Conservation (phyloP, 1,140 invertebrate genomes). For the Euura saliciscinereae region DNA sequence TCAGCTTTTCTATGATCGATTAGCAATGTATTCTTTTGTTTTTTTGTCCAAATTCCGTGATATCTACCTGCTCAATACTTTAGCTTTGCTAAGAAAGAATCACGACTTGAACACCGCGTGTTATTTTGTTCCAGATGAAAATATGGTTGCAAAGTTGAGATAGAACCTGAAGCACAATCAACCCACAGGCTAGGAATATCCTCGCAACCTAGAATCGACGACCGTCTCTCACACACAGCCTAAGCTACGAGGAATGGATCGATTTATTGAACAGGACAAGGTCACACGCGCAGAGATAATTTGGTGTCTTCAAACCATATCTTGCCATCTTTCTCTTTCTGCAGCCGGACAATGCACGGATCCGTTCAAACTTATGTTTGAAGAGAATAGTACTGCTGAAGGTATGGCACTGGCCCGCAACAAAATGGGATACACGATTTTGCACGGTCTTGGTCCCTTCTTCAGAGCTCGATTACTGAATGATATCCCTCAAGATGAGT, state of each 20-base stretch:
- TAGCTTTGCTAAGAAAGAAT: too few species aligned
- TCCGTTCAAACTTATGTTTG: neutral
- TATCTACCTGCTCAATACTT: too few species aligned
- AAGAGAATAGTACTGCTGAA: neutral
- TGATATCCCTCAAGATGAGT: neutral
- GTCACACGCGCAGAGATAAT: neutral
- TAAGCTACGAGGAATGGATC: neutral
- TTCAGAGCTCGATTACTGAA: neutral
- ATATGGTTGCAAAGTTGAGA: too few species aligned
- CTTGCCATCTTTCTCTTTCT: neutral
- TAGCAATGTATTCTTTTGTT: too few species aligned
- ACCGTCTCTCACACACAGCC: too few species aligned
- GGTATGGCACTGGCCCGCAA: neutral
- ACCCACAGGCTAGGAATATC: too few species aligned
- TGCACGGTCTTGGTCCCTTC: neutral
- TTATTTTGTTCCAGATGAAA: too few species aligned
- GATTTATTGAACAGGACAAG: neutral
- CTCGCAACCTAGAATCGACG: too few species aligned
- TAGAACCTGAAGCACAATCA: too few species aligned
- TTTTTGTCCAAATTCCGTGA: too few species aligned
- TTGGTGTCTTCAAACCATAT: neutral
- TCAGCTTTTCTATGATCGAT: too few species aligned
- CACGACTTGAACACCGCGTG: too few species aligned
- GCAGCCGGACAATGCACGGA: neutral
- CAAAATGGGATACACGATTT: neutral